Base-by-base conservation (phyloP, 2,888 invertebrate genomes). In the Temnothorax rugatulus region DNA sequence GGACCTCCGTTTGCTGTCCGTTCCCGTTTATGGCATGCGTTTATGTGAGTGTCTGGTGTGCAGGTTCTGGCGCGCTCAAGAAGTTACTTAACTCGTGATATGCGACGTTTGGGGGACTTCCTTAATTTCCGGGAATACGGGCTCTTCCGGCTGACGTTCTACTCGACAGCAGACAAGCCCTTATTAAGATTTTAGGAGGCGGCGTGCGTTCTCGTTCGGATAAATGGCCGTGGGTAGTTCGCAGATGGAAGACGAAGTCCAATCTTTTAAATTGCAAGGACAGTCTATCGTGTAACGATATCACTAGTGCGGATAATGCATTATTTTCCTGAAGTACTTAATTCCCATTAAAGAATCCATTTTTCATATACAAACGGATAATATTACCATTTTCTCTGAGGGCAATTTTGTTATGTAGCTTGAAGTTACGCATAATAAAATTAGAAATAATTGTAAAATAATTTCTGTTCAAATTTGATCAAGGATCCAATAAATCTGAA, bases 91-190 rank as follows among this genome's bases (percentile, higher is more conserved):
- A 87, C 91, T 90, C 87, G 83, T 88, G 86, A 86, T 88, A 86
- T 86, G 87, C 89, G 91, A 91, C 90, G 84, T 87, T 90, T 84
- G 75, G 86, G 84, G 87, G 91, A 91, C 88, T 90, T 89, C 85
- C 91, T 90, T 91, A 91, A 91, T 91, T 91, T 91, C 90, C 86
- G 88, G 89, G 85, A 85, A 88, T 85, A 84, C 86, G 88, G 81
- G 81, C 90, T 86, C 86, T 90, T 90, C 90, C 89, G 86, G 88
- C 81, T 88, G 77, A 84, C 89, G 71, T 90, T 91, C 90, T 91
- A 88, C 90, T 89, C 89, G 86, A 87, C 89, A 83, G 86, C 81
- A 85, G 90, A 90, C 90, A 91, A 91, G 88, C 88, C 84, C 75
- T 88, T 87, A 89, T 90, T 90, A 91, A 89, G 87, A 84, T 88